phyloP scores from a whole-genome alignment of 2,797 vertebrate genomes.

The Chiroxiphia lanceolata region DNA sequence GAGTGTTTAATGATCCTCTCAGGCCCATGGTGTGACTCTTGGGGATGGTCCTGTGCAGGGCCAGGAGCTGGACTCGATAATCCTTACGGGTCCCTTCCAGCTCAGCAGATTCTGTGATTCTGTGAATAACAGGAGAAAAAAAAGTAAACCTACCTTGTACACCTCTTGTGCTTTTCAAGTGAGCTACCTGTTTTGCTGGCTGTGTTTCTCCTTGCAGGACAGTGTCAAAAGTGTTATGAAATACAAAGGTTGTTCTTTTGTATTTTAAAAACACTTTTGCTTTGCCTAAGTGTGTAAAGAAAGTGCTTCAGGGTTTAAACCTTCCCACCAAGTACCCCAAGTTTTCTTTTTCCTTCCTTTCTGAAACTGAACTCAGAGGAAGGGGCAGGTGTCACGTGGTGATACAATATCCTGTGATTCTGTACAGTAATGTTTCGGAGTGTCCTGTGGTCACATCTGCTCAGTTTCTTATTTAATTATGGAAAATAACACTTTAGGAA shows the following conservation, averaged over 20 bases:
- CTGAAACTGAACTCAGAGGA: neutral
- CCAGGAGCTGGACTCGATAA: neutral
- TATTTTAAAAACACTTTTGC: neutral
- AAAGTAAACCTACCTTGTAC: neutral
- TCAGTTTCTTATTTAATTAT: neutral
- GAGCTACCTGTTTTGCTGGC: neutral
- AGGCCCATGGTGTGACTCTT: neutral
- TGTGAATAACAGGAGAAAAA: neutral
- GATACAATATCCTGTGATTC: neutral
- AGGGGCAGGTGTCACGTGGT: neutral
- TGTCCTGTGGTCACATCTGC: neutral
- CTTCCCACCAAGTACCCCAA: neutral
- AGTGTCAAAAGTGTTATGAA: neutral
- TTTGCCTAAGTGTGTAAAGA: neutral
- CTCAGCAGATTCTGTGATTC: neutral
- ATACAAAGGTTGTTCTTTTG: neutral
- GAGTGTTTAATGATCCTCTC: neutral
- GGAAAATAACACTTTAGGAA: neutral
- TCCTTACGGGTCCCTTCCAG: neutral
- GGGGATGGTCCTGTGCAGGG: neutral
- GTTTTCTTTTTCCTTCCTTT: neutral
- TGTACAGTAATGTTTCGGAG: neutral
- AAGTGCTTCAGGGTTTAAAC: neutral
- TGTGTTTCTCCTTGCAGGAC: neutral
- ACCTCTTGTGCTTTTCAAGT: neutral